phyloP scores from a whole-genome alignment of 2,888 invertebrate species.

The Darwinula stevensoni region DNA sequence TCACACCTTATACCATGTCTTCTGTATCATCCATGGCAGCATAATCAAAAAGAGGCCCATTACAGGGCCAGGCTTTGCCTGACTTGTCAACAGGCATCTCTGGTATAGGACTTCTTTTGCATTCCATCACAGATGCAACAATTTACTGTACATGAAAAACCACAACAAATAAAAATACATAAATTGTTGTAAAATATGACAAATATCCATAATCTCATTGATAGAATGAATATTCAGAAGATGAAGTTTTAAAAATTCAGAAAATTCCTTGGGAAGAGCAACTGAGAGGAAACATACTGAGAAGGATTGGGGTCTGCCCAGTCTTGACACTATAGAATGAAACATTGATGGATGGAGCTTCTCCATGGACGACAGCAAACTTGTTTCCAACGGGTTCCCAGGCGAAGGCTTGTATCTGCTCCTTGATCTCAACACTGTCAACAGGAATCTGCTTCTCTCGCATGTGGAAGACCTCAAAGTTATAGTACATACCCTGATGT shows the following conservation, averaged over 20 bases:
- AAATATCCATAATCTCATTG: not conserved
- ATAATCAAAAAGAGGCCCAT: no score
- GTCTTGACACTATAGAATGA: slow-evolving; percentile 77
- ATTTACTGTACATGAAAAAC: slow-evolving; percentile 5
- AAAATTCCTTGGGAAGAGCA: not conserved
- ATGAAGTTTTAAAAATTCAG: slow-evolving; percentile 1
- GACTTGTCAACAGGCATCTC: no score
- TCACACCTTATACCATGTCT: no score
- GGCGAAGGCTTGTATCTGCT: slow-evolving; percentile 69
- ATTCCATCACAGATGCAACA: slow-evolving; percentile 1
- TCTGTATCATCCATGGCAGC: no score
- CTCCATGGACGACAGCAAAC: slow-evolving; percentile 89
- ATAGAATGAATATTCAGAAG: slow-evolving; percentile 5
- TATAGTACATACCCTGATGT: slow-evolving; percentile 62
- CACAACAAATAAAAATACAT: slow-evolving; percentile 1
- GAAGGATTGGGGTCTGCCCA: slow-evolving; percentile 53
- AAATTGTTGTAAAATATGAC: slow-evolving; percentile 3
- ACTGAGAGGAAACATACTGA: slow-evolving; percentile 50
- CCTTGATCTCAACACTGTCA: slow-evolving; percentile 85
- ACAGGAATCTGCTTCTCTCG: slow-evolving; percentile 90
- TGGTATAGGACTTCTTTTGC: no score
- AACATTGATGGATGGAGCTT: slow-evolving; percentile 45
- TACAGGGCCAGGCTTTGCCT: no score
- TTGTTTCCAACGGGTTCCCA: slow-evolving; percentile 95
- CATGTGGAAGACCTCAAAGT: slow-evolving; percentile 97